phyloP scores from a whole-genome alignment of 2,113 vertebrate species.

The Stomatorhinus ivindoensis region DNA sequence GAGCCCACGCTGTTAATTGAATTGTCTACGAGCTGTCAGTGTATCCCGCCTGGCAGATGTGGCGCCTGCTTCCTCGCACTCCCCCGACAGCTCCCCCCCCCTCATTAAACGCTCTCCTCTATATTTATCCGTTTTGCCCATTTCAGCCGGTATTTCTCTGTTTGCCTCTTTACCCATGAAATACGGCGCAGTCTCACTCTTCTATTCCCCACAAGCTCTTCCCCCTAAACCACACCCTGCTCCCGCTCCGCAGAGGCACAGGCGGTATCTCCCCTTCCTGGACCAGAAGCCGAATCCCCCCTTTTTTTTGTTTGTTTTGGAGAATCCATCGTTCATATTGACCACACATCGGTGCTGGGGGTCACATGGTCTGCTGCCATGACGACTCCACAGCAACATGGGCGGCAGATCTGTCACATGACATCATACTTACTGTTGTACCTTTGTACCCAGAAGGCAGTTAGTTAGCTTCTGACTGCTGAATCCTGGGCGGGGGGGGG shows the following conservation, averaged over 20 bases:
- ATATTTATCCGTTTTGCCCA: neutral
- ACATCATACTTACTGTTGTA: neutral
- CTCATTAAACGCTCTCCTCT: neutral
- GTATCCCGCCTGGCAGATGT: neutral
- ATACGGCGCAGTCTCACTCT: neutral
- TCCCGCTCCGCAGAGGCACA: neutral
- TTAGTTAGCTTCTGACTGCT: neutral
- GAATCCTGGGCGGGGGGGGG: neutral
- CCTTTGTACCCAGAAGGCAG: neutral
- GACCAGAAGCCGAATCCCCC: neutral
- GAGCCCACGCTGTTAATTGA: neutral
- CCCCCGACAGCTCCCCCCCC: neutral
- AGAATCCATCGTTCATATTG: neutral
- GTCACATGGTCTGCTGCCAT: neutral
- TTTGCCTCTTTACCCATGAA: neutral
- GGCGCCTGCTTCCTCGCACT: neutral
- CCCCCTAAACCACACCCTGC: neutral
- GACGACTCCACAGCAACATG: neutral
- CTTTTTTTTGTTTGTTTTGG: neutral
- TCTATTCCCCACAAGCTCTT: neutral
- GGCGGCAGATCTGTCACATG: neutral
- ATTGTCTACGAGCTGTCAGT: slow-evolving; percentile 9
- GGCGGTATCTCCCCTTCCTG: neutral
- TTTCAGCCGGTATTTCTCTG: neutral
- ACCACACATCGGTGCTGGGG: neutral